Evolutionary conservation across 2,888 invertebrate genomes (phyloP), one percentile per base, ranked within the genome.

Genomic region (Phortica okadai): DNA sequence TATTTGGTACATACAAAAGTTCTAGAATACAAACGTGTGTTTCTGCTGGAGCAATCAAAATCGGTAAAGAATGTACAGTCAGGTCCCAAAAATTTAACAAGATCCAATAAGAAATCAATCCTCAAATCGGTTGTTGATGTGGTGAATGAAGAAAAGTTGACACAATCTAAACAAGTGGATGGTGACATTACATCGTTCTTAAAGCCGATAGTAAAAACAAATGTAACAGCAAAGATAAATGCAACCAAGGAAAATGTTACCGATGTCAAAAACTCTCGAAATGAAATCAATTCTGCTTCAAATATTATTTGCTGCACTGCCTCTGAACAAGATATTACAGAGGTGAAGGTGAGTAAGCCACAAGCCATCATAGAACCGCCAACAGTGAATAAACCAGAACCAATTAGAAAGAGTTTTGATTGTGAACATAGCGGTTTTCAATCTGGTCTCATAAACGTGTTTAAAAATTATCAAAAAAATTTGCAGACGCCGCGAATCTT

Each of bases 361-460:
- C 33, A 1, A 33, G 33, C 3, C 1, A 33, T 2, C 10, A 1
- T 41, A 10, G 41, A 64, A 21, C 7, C 58, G 5, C 58, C 59
- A 16, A 59, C 16, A 14, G 58, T 7, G 58, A 8, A 1, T 14
- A 64, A n/a, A n/a, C n/a, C n/a, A n/a, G n/a, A 21, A 8, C 25
- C 25, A 11, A 33, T 25, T 25, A 8, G 21, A 6, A 50, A 70
- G 25, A 54, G 25, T 2, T 89, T 85, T 41, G 75, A 80, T 1
- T n/a, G n/a, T n/a, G n/a, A n/a, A n/a, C n/a, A n/a, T n/a, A 89
- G 87, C 33, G 81, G 81, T 6, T 89, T 73, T 5, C 42, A n/a
- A 0, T 6, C 75, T 0, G n/a, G 7, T 0, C 1, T 0, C 4
- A 21, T 79, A 0, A 73, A 56, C 2, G 1, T 10, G 0, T 66